Evolutionary conservation across 2,888 invertebrate genomes (phyloP), one percentile per base, ranked within the genome.

Genomic region (Calliphora vomitoria): DNA sequence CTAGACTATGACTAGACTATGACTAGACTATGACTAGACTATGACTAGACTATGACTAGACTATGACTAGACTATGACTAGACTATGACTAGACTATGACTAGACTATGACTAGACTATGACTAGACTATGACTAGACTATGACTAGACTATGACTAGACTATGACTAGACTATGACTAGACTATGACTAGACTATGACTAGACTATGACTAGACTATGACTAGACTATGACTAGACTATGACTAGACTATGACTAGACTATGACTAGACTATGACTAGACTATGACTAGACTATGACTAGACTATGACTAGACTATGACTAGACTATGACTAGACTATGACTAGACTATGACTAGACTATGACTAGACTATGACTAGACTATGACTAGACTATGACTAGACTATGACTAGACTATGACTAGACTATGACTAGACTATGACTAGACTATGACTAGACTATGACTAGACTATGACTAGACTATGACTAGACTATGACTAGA

Each of bases 11-110:
- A 53, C 53, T 25, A 53, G n/a, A 53, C 53, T 53, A 53, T n/a
- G 18, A 53, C 53, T 53, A 53, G 53, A 53, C 53, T 53, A 53
- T 53, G 53, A 53, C 53, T 53, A 53, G 53, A 53, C 53, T 53
- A 53, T 53, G 53, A 53, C 53, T 53, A 53, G 53, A 53, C 53
- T 47, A 47, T 47, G 44, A 47, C 44, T 47, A 20, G 20, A 20
- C 53, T 53, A 1, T 18, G 53, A 53, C 18, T 53, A 6, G 10
- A 53, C 18, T 53, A 18, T 53, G 18, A 18, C n/a, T 53, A 53
- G 18, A n/a, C n/a, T n/a, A n/a, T 53, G 20, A 53, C 18, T 53
- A 53, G 8, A 53, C 18, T 53, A 53, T 53, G 53, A 53, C 20
- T 53, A 18, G 53, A 53, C 53, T 53, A 53, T 53, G 44, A 47